Base-by-base conservation (phyloP, 2,888 invertebrate species). In the Nomada goodeniana region DNA sequence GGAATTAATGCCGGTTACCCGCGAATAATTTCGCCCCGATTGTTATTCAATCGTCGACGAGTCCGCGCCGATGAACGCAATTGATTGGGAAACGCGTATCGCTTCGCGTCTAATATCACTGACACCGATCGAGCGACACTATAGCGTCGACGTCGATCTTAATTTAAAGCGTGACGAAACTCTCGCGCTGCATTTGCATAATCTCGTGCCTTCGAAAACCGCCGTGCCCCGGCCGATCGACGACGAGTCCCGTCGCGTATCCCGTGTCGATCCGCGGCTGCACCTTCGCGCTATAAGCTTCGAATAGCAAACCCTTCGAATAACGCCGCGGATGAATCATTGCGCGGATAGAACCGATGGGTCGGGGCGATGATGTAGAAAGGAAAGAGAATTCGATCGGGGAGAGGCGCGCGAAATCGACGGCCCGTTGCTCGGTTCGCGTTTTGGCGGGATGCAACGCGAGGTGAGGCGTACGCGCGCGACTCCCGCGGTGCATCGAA, bases 401-500 rank as follows among this genome's bases (percentile, higher is more conserved):
- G 18, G 26, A 44, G 13, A 20, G 20, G 3, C 15, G 15, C 10
- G 50, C 10, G 18, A 20, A 44, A n/a, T 20, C 11, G 10, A 13
- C 20, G n/a, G 7, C 23, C 47, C 15, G 15, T 10, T 9, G 44
- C 15, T 11, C 20, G 20, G 50, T 44, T 61, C 47, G 15, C 64
- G 69, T 80, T 83, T 82, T 80, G 82, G 86, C 80, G 74, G 74
- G 77, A 68, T 68, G 69, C 75, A 77, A 52, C 61, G 75, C 60
- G 72, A 44, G 76, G 52, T 7, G 63, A 76, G 76, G 23, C 15
- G 68, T 5, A 23, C 68, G 74, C 71, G 80, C 63, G 77, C 73
- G 61, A 67, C 74, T 70, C 52, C 20, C 73, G 73, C 86, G 78
- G 83, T 87, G 87, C 86, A 87, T 75, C 80, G 82, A 70, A 69